Conservation (phyloP, 2,113 vertebrate genomes). For the Indicator maculatus region DNA sequence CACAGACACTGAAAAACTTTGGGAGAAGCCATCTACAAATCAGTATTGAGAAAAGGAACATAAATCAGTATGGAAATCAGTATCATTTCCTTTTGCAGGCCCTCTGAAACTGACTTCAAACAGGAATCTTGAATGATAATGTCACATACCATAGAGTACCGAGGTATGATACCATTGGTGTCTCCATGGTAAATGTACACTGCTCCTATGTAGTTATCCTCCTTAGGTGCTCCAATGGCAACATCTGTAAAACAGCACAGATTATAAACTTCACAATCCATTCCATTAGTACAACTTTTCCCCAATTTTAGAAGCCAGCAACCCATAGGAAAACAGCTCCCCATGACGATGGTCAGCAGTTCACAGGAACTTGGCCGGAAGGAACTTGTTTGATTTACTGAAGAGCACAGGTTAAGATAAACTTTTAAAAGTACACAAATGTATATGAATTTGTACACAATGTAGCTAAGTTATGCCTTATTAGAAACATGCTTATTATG, state of each 20-base stretch:
- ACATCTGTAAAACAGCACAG: constrained; percentile 82
- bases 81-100: background rate
- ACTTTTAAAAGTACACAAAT: background rate
- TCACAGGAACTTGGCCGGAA: background rate
- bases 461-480: background rate
- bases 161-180: constrained; percentile 81
- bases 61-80: no score
- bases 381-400: background rate
- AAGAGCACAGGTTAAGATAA: background rate
- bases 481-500: background rate
- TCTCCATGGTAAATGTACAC: constrained; percentile 97
- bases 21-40: background rate
- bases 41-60: background rate
- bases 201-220: constrained; percentile 89
- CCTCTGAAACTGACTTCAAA: background rate
- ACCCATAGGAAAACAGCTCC: background rate
- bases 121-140: accelerated
- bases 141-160: constrained; percentile 92
- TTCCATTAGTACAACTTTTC: background rate
- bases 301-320: background rate
- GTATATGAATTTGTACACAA: background rate
- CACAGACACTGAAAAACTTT: background rate
- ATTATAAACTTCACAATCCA: background rate
- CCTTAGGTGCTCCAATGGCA: constrained; percentile 92
- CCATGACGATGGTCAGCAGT: background rate